These are phyloP conservation scores for Monomorium pharaonis DNA, from an alignment of 1,140 invertebrate species.

Conservation along the genomic window DNA sequence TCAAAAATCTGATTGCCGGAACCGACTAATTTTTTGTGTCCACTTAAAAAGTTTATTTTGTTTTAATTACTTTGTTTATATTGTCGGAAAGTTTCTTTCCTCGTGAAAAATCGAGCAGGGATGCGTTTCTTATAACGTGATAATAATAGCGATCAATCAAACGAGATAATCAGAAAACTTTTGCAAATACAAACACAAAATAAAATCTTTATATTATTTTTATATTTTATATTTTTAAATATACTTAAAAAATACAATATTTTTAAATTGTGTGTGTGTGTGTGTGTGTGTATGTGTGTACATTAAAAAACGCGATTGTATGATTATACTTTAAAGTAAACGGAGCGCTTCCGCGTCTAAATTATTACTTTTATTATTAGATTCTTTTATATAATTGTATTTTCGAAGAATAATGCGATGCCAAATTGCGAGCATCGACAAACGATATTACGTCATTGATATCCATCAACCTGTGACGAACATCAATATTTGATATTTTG, in stretches of 20 bases:
- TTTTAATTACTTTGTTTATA: conserved; percentile 59
- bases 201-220: neutral
- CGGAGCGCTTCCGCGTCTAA: too few relatives aligned
- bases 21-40: conserved; percentile 25
- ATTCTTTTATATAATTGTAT: neutral
- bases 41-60: conserved; percentile 62
- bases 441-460: conserved; percentile 13
- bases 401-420: neutral
- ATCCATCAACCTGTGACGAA: neutral
- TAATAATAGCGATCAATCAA: neutral
- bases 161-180: neutral
- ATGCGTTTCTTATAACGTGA: conserved; percentile 3
- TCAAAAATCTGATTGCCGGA: conserved; percentile 39
- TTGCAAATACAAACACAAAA: neutral
- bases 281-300: too few relatives aligned
- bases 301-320: too few relatives aligned
- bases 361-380: neutral
- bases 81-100: neutral
- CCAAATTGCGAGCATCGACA: neutral
- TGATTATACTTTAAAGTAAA: too few relatives aligned
- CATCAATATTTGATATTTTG: conserved; percentile 49
- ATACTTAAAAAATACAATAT: too few relatives aligned
- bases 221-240: neutral
- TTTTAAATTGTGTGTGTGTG: too few relatives aligned
- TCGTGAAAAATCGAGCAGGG: conserved; percentile 9